phyloP scores from a whole-genome alignment of 53 echinoderm and acorn worm genomes.

The Antedon mediterranea region DNA sequence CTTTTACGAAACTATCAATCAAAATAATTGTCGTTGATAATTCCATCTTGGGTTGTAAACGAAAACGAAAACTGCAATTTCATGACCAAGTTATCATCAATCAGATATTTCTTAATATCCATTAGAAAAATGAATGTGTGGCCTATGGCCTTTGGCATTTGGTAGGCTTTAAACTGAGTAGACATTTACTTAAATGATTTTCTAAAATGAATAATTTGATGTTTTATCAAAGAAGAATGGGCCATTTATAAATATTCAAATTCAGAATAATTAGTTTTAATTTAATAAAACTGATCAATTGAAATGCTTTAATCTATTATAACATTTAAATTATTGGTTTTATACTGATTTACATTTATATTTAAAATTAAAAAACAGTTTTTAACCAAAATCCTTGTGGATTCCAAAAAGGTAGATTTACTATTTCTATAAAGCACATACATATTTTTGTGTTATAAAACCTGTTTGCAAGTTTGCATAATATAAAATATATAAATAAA shows the following conservation, averaged over 20 bases:
- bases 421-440: too few species aligned
- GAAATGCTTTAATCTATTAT: too few species aligned
- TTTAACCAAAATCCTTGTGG: too few species aligned
- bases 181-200: neutral
- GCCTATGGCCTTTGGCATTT: neutral
- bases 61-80: neutral
- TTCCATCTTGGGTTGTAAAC: neutral
- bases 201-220: neutral
- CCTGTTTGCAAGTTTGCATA: too few species aligned
- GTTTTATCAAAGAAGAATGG: neutral
- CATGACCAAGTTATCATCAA: neutral
- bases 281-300: too few species aligned
- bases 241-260: neutral
- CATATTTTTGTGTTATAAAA: too few species aligned
- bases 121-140: neutral
- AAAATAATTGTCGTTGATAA: neutral
- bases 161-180: neutral
- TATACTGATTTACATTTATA: too few species aligned
- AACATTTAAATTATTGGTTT: too few species aligned
- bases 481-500: too few species aligned
- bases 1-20: neutral
- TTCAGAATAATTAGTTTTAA: too few species aligned
- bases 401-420: too few species aligned
- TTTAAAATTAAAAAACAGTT: too few species aligned
- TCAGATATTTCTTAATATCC: constrained; percentile 1